phyloP scores from a whole-genome alignment of 2,888 invertebrate genomes.

The Ferdinandea cuprea region DNA sequence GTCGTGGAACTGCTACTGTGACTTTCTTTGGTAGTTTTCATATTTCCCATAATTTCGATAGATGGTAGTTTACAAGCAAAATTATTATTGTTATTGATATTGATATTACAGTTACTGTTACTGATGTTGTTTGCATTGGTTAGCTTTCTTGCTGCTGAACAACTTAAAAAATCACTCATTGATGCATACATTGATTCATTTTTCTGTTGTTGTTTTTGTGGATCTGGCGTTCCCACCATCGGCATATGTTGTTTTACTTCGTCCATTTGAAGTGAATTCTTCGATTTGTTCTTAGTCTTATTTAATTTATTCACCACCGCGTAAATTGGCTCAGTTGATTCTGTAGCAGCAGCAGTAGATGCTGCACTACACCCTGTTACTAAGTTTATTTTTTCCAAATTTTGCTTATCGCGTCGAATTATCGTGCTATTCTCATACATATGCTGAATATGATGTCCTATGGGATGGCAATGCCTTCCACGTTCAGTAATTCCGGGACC shows the following conservation, averaged over 20 bases:
- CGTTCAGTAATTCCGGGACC: conserved; percentile 43
- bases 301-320: conserved; percentile 83
- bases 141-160: conserved; percentile 75
- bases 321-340: conserved; percentile 80
- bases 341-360: conserved; percentile 55
- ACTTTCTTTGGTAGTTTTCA: conserved; percentile 74
- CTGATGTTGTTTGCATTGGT: conserved; percentile 66
- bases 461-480: conserved; percentile 63
- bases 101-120: conserved; percentile 66
- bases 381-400: conserved; percentile 68
- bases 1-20: conserved; percentile 48
- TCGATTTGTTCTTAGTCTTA: conserved; percentile 82
- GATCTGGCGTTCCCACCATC: conserved; percentile 50
- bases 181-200: conserved; percentile 60
- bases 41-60: conserved; percentile 75
- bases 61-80: conserved; percentile 73
- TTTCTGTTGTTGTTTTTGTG: conserved; percentile 73
- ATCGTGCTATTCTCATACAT: conserved; percentile 81
- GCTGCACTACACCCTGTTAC: conserved; percentile 54
- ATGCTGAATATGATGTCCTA: conserved; percentile 75
- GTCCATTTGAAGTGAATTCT: conserved; percentile 76
- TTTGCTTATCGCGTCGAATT: conserved; percentile 76
- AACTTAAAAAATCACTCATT: conserved; percentile 75
- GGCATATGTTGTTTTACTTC: conserved; percentile 56
- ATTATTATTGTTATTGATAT: conserved; percentile 73